Conservation (phyloP, 2,113 vertebrate species). For the Ceyx cyanopectus region DNA sequence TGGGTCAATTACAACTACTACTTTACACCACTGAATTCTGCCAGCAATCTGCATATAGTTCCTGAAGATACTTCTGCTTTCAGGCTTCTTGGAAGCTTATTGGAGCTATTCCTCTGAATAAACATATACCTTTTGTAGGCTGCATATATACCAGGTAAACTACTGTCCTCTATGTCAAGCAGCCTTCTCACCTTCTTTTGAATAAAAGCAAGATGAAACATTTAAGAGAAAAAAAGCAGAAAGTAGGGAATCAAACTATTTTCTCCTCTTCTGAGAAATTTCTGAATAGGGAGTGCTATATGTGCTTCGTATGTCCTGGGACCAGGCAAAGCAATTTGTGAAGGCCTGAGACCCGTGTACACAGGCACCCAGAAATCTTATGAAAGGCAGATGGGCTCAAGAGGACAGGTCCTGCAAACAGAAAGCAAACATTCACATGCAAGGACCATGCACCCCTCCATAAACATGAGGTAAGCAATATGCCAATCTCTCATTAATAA, state of each 20-base stretch:
- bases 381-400: not conserved
- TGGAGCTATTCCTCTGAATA: slow-evolving; percentile 50
- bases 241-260: not conserved
- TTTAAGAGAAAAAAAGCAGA: not conserved
- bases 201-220: slow-evolving; percentile 18
- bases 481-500: not conserved
- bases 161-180: not conserved
- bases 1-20: slow-evolving; percentile 64
- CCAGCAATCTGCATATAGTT: slow-evolving; percentile 74
- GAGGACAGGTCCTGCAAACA: not conserved
- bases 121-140: not conserved
- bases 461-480: not conserved
- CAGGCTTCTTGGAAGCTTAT: slow-evolving; percentile 65
- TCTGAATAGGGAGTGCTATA: not conserved
- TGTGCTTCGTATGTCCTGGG: not conserved
- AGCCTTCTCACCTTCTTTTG: not conserved
- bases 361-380: not conserved
- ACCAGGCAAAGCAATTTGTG: not conserved
- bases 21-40: slow-evolving; percentile 73
- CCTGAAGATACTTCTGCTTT: slow-evolving; percentile 76
- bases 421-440: not conserved
- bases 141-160: slow-evolving; percentile 16
- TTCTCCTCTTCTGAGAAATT: not conserved
- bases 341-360: not conserved
- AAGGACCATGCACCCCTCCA: not conserved